phyloP scores from a whole-genome alignment of 2,797 vertebrate genomes.

The Microctenopoma steveboyesi region DNA sequence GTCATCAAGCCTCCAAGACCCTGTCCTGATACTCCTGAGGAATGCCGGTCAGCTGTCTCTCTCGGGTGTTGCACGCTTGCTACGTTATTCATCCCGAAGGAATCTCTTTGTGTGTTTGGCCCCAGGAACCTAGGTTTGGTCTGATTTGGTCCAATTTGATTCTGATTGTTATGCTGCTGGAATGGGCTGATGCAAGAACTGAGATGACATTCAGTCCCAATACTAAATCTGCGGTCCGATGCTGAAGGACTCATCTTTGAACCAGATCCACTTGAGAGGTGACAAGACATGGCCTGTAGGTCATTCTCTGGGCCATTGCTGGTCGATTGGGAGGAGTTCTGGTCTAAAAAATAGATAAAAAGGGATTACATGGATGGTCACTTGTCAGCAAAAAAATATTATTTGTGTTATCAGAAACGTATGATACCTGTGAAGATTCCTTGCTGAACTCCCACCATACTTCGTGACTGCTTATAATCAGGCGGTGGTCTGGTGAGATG shows the following conservation, averaged over 20 bases:
- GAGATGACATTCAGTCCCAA: constrained; percentile 82
- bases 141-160: constrained; percentile 82
- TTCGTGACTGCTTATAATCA: constrained; percentile 95
- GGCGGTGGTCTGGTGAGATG: constrained; percentile 95
- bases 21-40: constrained; percentile 77
- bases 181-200: constrained; percentile 82
- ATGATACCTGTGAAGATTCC: constrained; percentile 87
- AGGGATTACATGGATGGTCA: neutral
- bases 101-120: constrained; percentile 77
- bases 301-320: constrained; percentile 86
- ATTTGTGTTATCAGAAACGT: neutral
- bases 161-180: constrained; percentile 86
- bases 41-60: constrained; percentile 80
- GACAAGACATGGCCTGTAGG: constrained; percentile 85
- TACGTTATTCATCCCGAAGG: constrained; percentile 83
- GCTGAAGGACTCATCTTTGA: constrained; percentile 84
- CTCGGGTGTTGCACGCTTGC: constrained; percentile 84
- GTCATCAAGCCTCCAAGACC: constrained; percentile 84
- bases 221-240: constrained; percentile 85
- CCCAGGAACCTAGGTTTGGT: constrained; percentile 86
- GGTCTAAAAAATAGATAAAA: constrained; percentile 62
- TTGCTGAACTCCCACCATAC: constrained; percentile 85
- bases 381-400: neutral
- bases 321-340: constrained; percentile 84
- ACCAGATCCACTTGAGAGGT: constrained; percentile 82